A percentile compares a stretch with the other conserved stretches of the same genome.
phyloP scores from a whole-genome alignment of 2,888 invertebrate genomes.

The Drosophila anomelani region DNA sequence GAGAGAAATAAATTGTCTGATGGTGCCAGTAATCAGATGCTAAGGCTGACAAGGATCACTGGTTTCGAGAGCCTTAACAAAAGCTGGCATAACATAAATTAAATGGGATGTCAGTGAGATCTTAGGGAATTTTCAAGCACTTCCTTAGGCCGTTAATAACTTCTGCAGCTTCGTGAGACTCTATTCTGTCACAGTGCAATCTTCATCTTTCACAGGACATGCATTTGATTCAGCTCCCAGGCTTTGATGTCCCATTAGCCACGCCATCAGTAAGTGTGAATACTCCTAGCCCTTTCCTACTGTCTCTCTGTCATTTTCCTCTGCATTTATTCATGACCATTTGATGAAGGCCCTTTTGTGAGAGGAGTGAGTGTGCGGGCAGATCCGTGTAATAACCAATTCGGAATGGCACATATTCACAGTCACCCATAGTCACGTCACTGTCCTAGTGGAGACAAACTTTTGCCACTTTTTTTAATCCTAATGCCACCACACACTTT shows the following conservation, averaged over 20 bases:
- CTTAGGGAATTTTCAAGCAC: too few species aligned
- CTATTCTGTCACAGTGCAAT: background rate
- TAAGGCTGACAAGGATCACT: constrained; percentile 26
- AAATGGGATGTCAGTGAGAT: background rate
- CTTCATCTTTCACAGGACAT: background rate
- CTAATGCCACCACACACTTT: constrained; percentile 42
- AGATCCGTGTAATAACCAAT: constrained; percentile 70
- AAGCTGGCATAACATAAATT: constrained; percentile 4
- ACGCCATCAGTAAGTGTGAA: constrained; percentile 18
- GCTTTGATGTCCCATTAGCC: constrained; percentile 19
- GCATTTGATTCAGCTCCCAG: background rate
- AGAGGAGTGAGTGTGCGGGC: constrained; percentile 18
- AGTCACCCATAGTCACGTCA: background rate
- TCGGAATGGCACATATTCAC: constrained; percentile 64
- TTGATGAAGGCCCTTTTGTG: constrained; percentile 17
- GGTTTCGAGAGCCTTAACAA: too few species aligned
- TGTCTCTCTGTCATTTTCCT: background rate
- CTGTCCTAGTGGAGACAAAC: constrained; percentile 56
- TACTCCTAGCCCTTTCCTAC: background rate
- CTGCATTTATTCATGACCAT: constrained; percentile 49
- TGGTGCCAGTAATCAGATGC: constrained; percentile 21
- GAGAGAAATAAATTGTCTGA: constrained; percentile 68
- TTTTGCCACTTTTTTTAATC: constrained; percentile 72
- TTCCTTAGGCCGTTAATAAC: background rate
- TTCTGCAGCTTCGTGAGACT: background rate